Percentiles rank a stretch among this genome's conserved stretches.
These are phyloP conservation scores for Hucho hucho DNA, from an alignment of 2,113 vertebrate species.

Conservation along the genomic window DNA sequence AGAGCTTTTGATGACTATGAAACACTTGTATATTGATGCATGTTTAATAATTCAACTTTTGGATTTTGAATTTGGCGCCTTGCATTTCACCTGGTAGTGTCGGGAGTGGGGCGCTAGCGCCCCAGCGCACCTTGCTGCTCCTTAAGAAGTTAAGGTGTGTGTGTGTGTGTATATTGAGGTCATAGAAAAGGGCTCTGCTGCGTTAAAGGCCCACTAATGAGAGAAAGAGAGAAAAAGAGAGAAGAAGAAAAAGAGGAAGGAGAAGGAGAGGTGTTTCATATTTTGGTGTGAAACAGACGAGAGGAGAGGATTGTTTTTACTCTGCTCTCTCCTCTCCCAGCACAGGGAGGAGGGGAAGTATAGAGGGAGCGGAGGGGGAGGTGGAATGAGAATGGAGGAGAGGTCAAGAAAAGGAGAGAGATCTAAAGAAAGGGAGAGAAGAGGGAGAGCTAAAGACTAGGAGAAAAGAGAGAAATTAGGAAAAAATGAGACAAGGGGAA, in stretches of 20 bases:
- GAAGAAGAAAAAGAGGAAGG: neutral
- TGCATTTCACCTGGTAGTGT: too few species aligned
- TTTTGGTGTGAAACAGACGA: conserved; percentile 33
- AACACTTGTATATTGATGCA: too few species aligned
- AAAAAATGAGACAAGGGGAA: neutral
- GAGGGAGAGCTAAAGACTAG: conserved; percentile 12
- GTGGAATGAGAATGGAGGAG: conserved; percentile 15
- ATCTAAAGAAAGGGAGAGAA: conserved; percentile 39
- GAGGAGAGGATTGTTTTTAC: too few species aligned
- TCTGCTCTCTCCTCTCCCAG: too few species aligned
- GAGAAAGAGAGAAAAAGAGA: too few species aligned
- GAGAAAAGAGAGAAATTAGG: neutral
- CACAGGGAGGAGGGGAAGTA: neutral
- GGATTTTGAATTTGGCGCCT: too few species aligned
- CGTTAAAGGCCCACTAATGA: neutral
- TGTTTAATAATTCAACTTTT: too few species aligned
- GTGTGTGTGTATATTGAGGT: neutral
- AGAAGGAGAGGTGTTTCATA: conserved; percentile 10
- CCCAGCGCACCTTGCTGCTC: too few species aligned
- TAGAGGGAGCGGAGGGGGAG: neutral
- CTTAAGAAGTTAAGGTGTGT: too few species aligned
- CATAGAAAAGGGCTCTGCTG: neutral
- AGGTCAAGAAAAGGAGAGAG: conserved; percentile 23
- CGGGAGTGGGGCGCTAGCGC: too few species aligned
- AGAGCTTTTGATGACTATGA: too few species aligned